Evolutionary conservation across 2,888 invertebrate genomes (phyloP).

Genomic region (Cheilosia pagana): DNA sequence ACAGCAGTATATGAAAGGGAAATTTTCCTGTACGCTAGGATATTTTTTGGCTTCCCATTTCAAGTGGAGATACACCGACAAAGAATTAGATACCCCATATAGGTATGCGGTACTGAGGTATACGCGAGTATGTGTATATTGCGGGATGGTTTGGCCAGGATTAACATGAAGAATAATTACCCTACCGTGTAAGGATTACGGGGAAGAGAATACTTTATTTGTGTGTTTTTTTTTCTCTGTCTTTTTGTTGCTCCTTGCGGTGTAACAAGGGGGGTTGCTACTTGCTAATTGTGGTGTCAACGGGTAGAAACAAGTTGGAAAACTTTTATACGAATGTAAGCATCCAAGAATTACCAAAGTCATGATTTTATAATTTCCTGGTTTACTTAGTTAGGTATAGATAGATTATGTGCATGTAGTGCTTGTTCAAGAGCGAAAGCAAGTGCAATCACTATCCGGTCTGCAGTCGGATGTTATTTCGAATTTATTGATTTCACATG

Average conservation of each 20-base stretch:
- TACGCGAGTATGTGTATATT: not conserved
- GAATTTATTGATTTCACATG: not conserved
- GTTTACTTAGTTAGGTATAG: not conserved
- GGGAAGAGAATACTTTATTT: not conserved
- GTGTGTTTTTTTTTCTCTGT: not conserved
- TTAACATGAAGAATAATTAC: conserved; percentile 45
- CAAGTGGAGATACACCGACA: conserved; percentile 35
- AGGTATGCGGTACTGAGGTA: not conserved
- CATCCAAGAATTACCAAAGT: not conserved
- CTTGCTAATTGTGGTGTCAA: conserved; percentile 19
- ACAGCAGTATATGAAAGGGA: conserved; percentile 69
- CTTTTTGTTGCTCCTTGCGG: not conserved
- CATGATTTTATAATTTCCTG: not conserved
- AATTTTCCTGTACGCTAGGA: conserved; percentile 71
- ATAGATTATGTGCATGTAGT: no score
- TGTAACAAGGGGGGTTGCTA: not conserved
- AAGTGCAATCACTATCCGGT: conserved; percentile 13
- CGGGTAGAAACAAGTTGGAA: not conserved
- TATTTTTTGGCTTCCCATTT: conserved; percentile 40
- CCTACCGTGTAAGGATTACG: not conserved
- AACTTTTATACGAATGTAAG: not conserved
- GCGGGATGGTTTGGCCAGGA: conserved; percentile 19
- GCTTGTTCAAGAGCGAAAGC: conserved; percentile 19
- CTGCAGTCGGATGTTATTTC: conserved; percentile 11
- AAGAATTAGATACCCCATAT: conserved; percentile 34